Evolutionary conservation across 1,140 invertebrate genomes (phyloP), one percentile per base, ranked within the genome.

Genomic region (Glossosoma conforme): DNA sequence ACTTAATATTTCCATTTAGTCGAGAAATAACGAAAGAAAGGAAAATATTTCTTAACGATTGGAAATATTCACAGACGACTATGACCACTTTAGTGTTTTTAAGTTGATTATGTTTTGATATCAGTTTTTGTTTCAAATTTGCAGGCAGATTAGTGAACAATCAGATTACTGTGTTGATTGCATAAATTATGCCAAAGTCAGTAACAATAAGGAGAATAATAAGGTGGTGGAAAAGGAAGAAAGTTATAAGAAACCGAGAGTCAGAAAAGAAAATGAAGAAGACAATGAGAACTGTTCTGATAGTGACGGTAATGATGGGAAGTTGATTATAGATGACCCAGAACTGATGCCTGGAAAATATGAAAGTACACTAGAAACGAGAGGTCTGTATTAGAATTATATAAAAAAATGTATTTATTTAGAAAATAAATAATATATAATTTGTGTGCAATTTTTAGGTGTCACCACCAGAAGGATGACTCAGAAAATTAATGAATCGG

Each of bases 401-500:
- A 28, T 28, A 8, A 8, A 6, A 28, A 8, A 28, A 28, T 28
- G n/a, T 35, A 19, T 40, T 20, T 18, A 18, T 8, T 6, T 4
- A 8, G 8, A 20, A 40, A 20, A 8, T 40, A 18, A 18, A 4
- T 40, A 36, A 10, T 8, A 36, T n/a, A 36, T 36, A 36, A 10
- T 40, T 20, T 45, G 14, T 45, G 32, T 19, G 9, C 9, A 21
- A 6, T 20, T 41, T 49, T 8, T 22, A 50, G 47, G 47, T 15
- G 40, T 50, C 6, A 43, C 30, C 10, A 49, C 46, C 13, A 50
- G 47, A 43, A 40, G 47, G 8, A 50, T 50, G 47, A 40, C 40
- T 3, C 13, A 28, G 28, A 5, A 50, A 43, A 22, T 21, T 9
- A 15, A 17, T 18, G 3, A 6, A 14, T 43, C 1, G 22, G 25